These are phyloP conservation scores for Sarcophaga bullata DNA, from an alignment of 1,140 invertebrate species.

Conservation along the genomic window DNA sequence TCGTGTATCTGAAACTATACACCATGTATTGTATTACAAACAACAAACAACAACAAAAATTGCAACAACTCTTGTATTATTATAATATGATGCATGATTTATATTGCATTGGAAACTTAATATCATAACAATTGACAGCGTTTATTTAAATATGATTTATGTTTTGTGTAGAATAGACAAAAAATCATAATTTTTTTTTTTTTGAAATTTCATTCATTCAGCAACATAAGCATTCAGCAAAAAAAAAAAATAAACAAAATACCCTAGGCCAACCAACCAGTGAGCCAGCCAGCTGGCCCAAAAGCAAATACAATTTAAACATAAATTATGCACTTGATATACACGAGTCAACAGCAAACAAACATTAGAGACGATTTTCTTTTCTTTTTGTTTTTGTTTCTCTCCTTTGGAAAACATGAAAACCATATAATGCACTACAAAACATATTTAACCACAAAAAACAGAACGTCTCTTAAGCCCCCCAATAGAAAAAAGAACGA, in stretches of 20 bases:
- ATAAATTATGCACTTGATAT: constrained; percentile 39
- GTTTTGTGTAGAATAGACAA: neutral
- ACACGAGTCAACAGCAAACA: neutral
- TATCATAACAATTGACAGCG: constrained; percentile 34
- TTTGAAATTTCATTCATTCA: neutral
- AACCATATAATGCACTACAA: neutral
- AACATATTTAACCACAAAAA: neutral
- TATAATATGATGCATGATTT: neutral
- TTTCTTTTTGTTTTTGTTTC: too few species aligned
- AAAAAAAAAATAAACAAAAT: too few species aligned
- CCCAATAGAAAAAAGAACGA: constrained; percentile 5
- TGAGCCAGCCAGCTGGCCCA: neutral
- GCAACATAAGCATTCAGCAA: too few species aligned
- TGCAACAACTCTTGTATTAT: too few species aligned
- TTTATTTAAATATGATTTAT: constrained; percentile 40
- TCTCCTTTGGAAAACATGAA: too few species aligned
- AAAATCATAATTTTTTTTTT: too few species aligned
- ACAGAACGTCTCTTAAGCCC: neutral
- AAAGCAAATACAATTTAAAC: neutral
- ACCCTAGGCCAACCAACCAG: too few species aligned
- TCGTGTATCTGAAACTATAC: too few species aligned
- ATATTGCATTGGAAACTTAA: constrained; percentile 24
- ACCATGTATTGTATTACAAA: too few species aligned
- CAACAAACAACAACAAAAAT: too few species aligned
- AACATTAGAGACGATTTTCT: neutral